These are phyloP conservation scores for Myxocyprinus asiaticus DNA, from an alignment of 2,113 vertebrate genomes.

Conservation along the genomic window DNA sequence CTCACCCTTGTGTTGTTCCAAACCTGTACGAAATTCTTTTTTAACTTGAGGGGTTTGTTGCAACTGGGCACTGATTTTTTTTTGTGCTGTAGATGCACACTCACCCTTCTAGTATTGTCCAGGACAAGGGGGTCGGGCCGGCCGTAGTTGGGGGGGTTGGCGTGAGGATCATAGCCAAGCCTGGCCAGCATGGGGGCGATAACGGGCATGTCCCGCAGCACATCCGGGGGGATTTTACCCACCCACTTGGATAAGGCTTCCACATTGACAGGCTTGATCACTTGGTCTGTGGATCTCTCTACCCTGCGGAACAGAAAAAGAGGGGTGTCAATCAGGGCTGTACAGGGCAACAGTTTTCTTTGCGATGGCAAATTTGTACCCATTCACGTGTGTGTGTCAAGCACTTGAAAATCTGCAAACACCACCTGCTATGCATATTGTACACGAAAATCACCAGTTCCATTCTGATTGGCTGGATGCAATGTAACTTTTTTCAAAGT, in stretches of 20 bases:
- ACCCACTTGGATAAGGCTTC: conserved; percentile 97
- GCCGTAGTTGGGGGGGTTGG: conserved; percentile 95
- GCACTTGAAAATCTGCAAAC: too few relatives aligned
- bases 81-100: conserved; percentile 43
- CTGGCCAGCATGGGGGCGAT: conserved; percentile 94
- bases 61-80: not conserved
- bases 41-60: too few relatives aligned
- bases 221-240: conserved; percentile 91
- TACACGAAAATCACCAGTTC: too few relatives aligned
- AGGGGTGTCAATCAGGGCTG: not conserved
- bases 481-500: too few relatives aligned
- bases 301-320: conserved; percentile 74
- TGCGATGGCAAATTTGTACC: too few relatives aligned
- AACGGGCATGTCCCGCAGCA: conserved; percentile 90
- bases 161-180: conserved; percentile 91
- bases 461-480: too few relatives aligned
- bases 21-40: too few relatives aligned
- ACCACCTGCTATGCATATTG: too few relatives aligned
- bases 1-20: too few relatives aligned
- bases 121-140: conserved; percentile 90
- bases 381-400: too few relatives aligned
- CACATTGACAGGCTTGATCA: conserved; percentile 95
- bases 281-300: conserved; percentile 95
- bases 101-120: conserved; percentile 95
- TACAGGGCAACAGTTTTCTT: too few relatives aligned